Conservation (phyloP, 2,113 vertebrate species). For the Tragulus kanchil region DNA sequence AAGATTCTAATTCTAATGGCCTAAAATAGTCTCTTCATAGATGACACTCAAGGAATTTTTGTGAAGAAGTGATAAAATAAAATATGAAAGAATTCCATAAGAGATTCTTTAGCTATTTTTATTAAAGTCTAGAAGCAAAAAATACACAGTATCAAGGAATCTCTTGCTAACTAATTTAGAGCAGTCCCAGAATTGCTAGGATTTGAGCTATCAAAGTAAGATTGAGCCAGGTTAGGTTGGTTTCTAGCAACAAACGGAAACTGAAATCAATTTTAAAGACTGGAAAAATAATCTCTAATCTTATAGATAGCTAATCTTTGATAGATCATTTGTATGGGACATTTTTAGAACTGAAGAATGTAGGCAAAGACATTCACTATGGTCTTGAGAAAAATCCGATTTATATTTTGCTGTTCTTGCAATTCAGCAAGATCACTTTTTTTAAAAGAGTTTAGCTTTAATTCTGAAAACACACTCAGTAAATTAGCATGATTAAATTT, state of each 20-base stretch:
- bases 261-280: background rate
- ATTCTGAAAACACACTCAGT: background rate
- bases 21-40: background rate
- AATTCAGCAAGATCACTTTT: background rate
- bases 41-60: background rate
- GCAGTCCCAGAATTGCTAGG: background rate
- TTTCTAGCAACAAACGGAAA: background rate
- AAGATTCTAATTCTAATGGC: background rate
- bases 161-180: background rate
- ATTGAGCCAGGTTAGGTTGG: background rate
- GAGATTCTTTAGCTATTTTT: background rate
- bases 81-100: background rate
- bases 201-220: constrained; percentile 6
- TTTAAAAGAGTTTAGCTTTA: background rate
- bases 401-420: background rate
- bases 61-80: constrained; percentile 15
- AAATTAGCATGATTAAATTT: background rate
- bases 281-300: background rate
- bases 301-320: background rate
- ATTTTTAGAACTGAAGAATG: background rate
- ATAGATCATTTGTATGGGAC: background rate
- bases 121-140: background rate
- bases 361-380: background rate
- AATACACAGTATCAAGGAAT: background rate
- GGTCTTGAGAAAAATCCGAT: background rate